Base-by-base conservation (phyloP, 2,113 vertebrate genomes). In the Rattus rattus region DNA sequence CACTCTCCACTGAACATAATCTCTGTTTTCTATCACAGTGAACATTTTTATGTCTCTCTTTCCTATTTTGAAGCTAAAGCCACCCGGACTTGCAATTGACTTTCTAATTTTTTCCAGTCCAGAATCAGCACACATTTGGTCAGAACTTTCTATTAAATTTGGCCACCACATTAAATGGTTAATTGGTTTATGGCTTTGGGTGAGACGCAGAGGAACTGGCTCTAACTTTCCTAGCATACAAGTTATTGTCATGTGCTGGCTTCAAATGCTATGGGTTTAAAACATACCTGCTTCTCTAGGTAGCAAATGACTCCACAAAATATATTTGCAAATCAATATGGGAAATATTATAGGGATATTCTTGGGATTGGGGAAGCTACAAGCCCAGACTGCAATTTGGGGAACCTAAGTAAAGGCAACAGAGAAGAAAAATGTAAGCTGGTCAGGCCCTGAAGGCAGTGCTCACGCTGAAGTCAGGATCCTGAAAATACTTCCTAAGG, bases 101-200 rank as follows among this genome's bases (percentile, higher is more conserved):
- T 93, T 93, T 93, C n/a, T 88, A 22, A 86, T 84, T 96, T 61
- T 91, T 65, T 70, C 54, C n/a, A 30, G 70, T 72, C 65, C 49
- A 92, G 85, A 93, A 73, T 75, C 0, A 94, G 49, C 54, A 77
- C 36, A 61, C 16, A 43, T 69, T 14, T 36, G 11, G 81, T 69
- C 20, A 90, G 61, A 80, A n/a, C 10, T 76, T 94, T 94, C 56
- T 93, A 69, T 94, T 92, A 63, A 89, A 87, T 96, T 89, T 63
- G 88, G 2, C 14, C 85, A 91, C 28, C 19, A 16, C n/a, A 39
- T 93, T 94, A 95, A 75, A 88, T 61, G 1, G 76, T 67, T 90
- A 94, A 88, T n/a, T 94, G 61, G 14, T 73, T 75, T 83, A 77
- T 1, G 4, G 92, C 86, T 92, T 93, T 75, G 61, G 80, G 13